A percentile compares a stretch with the other conserved stretches of the same genome.
phyloP scores from a whole-genome alignment of 2,797 vertebrate genomes.

The Tenualosa thibaudeaui region DNA sequence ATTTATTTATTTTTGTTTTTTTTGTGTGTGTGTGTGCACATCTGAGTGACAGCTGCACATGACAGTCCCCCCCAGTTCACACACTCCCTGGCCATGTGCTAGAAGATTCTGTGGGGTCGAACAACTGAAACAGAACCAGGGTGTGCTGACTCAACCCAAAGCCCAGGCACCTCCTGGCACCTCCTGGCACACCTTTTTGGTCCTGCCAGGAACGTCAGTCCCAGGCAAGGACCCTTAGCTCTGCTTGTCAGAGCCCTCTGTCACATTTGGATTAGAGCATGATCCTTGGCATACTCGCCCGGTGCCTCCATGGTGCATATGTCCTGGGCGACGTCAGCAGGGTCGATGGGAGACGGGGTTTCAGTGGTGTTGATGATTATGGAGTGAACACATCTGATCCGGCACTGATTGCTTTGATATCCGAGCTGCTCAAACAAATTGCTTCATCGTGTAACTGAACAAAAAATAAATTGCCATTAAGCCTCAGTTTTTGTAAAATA shows the following conservation, averaged over 20 bases:
- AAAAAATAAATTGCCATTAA: too few relatives aligned
- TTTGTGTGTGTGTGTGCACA: neutral
- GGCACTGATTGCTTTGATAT: neutral
- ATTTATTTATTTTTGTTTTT: too few relatives aligned
- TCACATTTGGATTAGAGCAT: neutral
- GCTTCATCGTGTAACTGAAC: too few relatives aligned
- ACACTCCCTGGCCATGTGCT: neutral
- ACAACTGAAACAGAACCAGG: neutral
- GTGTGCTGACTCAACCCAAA: neutral
- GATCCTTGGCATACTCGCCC: neutral
- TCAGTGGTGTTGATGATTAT: neutral
- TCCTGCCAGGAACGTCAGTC: neutral
- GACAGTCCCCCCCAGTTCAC: neutral
- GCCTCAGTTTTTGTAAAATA: too few relatives aligned
- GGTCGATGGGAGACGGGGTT: neutral
- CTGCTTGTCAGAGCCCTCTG: neutral
- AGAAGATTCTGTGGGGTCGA: neutral
- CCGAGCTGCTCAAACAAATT: neutral
- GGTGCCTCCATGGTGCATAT: neutral
- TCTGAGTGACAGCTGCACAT: neutral
- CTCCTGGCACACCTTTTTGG: neutral
- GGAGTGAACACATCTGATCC: neutral
- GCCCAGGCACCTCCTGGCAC: neutral
- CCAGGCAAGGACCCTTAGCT: slow-evolving; percentile 1
- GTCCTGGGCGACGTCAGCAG: neutral